Evolutionary conservation across 2,888 invertebrate species (phyloP).

Genomic region (Noctua janthe): DNA sequence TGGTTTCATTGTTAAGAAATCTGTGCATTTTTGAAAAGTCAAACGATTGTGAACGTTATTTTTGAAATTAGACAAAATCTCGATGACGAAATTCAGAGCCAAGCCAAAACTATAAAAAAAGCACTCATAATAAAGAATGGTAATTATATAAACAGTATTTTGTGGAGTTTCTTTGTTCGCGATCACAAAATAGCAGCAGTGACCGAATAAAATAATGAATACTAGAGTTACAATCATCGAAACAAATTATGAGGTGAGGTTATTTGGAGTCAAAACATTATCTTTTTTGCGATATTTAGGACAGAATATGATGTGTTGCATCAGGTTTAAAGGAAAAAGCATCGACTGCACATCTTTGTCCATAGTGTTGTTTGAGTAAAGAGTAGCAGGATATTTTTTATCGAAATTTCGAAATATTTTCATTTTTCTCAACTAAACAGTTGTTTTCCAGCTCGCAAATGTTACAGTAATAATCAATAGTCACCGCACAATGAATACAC

Average conservation of each 20-base stretch:
- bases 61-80: not conserved
- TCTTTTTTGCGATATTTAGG: slow-evolving; percentile 19
- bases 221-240: not conserved
- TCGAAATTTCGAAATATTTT: not conserved
- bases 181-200: not conserved
- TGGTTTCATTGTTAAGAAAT: slow-evolving; percentile 14
- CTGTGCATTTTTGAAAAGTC: slow-evolving; percentile 39
- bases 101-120: not conserved
- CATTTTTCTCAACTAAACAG: not conserved
- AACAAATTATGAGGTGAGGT: not conserved
- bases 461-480: too few relatives aligned
- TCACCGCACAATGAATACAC: too few relatives aligned
- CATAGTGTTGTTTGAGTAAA: not conserved
- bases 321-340: slow-evolving; percentile 7
- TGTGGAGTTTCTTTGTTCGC: not conserved
- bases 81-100: not conserved
- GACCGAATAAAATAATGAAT: not conserved
- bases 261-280: slow-evolving; percentile 7
- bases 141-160: not conserved
- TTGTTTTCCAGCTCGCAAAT: too few relatives aligned
- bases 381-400: too few relatives aligned
- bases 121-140: not conserved
- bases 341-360: slow-evolving; percentile 13
- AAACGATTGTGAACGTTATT: slow-evolving; percentile 4
- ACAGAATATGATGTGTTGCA: slow-evolving; percentile 13